Evolutionary conservation across 2,797 vertebrate genomes (phyloP).

Genomic region (Gallirallus australis): DNA sequence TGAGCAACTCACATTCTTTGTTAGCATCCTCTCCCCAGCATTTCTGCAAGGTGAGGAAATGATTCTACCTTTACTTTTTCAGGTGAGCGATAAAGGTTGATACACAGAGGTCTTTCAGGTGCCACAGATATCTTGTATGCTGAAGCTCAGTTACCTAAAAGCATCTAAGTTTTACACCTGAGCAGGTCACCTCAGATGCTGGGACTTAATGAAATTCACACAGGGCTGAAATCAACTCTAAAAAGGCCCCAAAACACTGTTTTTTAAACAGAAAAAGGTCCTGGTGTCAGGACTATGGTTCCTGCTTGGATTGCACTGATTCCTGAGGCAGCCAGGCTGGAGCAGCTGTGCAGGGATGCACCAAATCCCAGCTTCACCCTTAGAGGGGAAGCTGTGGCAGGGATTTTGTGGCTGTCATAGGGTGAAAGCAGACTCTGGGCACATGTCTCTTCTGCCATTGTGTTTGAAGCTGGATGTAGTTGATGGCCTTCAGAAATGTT

Average conservation of each 20-base stretch:
- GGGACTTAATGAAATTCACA: background rate
- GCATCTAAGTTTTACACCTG: background rate
- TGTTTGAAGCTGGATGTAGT: background rate
- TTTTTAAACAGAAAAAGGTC: background rate
- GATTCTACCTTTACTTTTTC: background rate
- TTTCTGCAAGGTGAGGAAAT: background rate
- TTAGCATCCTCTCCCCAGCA: background rate
- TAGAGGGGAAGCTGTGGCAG: rapidly evolving
- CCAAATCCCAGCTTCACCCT: rapidly evolving
- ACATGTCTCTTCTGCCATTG: background rate
- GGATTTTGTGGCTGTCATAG: rapidly evolving
- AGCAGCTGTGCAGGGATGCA: rapidly evolving
- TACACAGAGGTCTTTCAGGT: background rate
- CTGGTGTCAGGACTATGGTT: background rate
- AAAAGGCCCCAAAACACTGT: background rate
- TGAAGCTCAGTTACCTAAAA: background rate
- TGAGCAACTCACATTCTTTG: background rate
- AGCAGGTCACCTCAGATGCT: background rate
- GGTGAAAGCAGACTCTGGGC: background rate
- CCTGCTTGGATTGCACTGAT: rapidly evolving
- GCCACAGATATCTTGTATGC: background rate
- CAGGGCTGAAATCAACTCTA: background rate
- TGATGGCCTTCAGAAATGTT: background rate
- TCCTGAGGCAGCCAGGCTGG: background rate
- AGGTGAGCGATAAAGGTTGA: background rate